Base-by-base conservation (phyloP, 2,797 vertebrate genomes). In the Odontamblyopus lacepedii region DNA sequence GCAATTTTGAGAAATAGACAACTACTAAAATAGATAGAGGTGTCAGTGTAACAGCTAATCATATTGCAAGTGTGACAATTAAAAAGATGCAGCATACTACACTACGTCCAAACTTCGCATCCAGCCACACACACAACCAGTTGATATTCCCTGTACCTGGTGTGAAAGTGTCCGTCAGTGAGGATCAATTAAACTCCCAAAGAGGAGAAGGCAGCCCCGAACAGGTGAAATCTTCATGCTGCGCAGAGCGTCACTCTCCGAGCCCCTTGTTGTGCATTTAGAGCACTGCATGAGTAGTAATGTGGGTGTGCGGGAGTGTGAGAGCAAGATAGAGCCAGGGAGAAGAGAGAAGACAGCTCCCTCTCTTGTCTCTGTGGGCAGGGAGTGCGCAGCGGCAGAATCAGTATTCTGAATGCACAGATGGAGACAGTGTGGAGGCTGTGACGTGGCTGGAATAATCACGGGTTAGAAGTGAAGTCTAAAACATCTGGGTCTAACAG, bases 361-460 rank as follows among this genome's bases (percentile, higher is more conserved):
- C 65, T 67, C 65, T 67, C 65, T 67, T 53, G 48, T 67, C 48
- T 66, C 50, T 67, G 65, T 67, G 75, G 82, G 86, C 85, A 88
- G 85, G 84, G 84, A 84, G 88, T 83, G 85, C 82, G 87, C 89
- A 89, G 86, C 87, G 83, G 86, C 44, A 84, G 80, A 89, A 92
- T 93, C 91, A 89, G 93, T 89, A 94, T 93, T 92, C 93, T 76
- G 85, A 86, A 87, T 79, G 88, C 92, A 90, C 90, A 90, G 89
- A 90, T 86, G 89, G 90, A 92, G 91, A 89, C 82, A 82, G 78
- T 80, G 86, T 87, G 87, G 82, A 91, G 85, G 89, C 89, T 83
- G 87, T 91, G 91, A 92, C 86, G 87, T 88, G 84, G 90, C 85
- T 78, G 78, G 89, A 92, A 92, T 92, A 93, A 92, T 93, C 92